phyloP scores from a whole-genome alignment of 2,113 vertebrate species.

The Stomatorhinus ivindoensis region DNA sequence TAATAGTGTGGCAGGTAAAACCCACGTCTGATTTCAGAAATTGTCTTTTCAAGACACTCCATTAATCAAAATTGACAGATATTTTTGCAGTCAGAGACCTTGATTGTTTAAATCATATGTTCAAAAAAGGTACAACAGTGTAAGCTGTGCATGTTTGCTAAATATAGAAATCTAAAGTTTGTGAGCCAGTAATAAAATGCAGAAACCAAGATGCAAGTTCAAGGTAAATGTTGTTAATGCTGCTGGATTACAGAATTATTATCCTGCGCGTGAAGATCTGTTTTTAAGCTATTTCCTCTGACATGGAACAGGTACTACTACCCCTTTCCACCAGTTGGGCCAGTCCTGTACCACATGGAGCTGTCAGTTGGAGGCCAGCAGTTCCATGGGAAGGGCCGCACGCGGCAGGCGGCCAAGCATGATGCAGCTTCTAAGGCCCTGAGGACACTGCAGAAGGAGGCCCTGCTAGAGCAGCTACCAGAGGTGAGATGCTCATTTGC shows the following conservation, averaged over 20 bases:
- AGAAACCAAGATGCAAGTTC: not conserved
- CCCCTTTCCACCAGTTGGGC: conserved; percentile 84
- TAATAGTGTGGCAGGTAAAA: not conserved
- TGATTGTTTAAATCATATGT: not conserved
- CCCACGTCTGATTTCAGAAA: not conserved
- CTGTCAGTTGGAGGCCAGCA: conserved; percentile 92
- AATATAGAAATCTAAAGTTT: not conserved
- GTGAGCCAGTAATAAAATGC: not conserved
- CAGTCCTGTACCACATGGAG: conserved; percentile 91
- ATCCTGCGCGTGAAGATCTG: not conserved
- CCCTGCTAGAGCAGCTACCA: conserved; percentile 72
- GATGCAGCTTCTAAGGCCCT: conserved; percentile 89
- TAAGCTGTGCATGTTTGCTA: not conserved
- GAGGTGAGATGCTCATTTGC: conserved; percentile 55
- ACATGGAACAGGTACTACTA: conserved; percentile 82
- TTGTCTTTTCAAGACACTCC: not conserved
- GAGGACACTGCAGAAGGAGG: conserved; percentile 86
- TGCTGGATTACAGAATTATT: not conserved
- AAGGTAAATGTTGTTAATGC: not conserved
- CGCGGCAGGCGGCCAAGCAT: conserved; percentile 87
- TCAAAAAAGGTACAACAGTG: not conserved
- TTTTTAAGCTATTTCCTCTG: conserved; percentile 11
- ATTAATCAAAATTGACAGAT: not conserved
- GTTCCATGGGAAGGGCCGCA: conserved; percentile 91
- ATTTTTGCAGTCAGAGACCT: not conserved